A percentile compares a stretch with the other conserved stretches of the same genome.
phyloP scores from a whole-genome alignment of 2,797 vertebrate species.

The Uromys caudimaculatus region DNA sequence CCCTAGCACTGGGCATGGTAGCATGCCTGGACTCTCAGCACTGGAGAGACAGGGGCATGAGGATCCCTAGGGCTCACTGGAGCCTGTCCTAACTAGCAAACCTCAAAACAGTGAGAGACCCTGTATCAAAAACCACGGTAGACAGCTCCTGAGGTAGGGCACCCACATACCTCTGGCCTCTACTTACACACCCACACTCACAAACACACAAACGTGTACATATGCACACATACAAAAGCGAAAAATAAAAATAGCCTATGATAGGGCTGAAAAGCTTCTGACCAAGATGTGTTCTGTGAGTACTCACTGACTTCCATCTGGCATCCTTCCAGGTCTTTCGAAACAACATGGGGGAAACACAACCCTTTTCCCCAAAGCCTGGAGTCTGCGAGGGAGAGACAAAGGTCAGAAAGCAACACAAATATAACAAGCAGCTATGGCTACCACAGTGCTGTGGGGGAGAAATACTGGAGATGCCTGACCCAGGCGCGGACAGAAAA shows the following conservation, averaged over 20 bases:
- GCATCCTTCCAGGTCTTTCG: neutral
- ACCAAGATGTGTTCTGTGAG: neutral
- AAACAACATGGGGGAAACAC: neutral
- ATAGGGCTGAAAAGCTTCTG: neutral
- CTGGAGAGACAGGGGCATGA: neutral
- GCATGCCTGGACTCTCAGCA: neutral
- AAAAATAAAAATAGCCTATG: neutral
- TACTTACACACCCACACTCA: neutral
- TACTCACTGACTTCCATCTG: neutral
- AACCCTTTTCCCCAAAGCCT: neutral
- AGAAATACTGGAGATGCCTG: neutral
- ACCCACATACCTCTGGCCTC: neutral
- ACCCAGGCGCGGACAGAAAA: neutral
- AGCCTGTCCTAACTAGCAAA: neutral
- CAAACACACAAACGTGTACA: neutral
- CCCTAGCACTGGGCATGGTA: neutral
- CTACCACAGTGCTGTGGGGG: neutral
- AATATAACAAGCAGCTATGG: neutral
- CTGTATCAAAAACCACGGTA: neutral
- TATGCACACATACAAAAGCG: neutral
- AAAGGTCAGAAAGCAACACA: conserved; percentile 17
- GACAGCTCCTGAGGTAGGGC: neutral
- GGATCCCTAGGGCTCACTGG: neutral
- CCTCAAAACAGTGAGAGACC: neutral
- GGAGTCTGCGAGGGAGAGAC: neutral